Conservation (phyloP, 1,140 invertebrate species). For the Akabosia matsudoensis region DNA sequence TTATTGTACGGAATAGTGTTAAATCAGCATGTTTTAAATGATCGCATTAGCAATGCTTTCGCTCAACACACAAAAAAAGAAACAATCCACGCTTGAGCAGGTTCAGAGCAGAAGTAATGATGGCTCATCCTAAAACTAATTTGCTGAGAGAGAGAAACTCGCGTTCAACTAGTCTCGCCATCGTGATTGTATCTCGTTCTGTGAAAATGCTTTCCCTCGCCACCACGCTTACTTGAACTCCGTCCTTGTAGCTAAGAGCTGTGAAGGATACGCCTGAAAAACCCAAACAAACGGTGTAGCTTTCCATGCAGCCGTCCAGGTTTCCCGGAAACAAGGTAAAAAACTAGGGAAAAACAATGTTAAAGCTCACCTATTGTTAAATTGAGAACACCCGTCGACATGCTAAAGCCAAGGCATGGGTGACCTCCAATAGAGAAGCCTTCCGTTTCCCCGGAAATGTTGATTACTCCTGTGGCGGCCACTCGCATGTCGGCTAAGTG, state of each 20-base stretch:
- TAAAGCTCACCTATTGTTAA: neutral
- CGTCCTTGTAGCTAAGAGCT: neutral
- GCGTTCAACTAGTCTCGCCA: neutral
- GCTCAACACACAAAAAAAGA: no score
- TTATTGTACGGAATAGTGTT: no score
- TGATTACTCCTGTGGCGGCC: neutral
- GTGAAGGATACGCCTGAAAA: neutral
- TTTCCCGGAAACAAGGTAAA: no score
- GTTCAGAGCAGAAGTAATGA: no score
- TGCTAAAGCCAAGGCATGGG: neutral
- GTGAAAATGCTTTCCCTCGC: neutral
- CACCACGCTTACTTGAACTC: neutral
- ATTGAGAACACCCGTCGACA: neutral
- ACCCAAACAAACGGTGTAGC: neutral
- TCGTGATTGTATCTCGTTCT: neutral
- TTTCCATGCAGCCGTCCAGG: neutral
- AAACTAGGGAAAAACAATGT: no score
- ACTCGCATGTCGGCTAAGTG: neutral
- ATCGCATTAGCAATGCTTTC: no score
- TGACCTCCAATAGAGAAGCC: neutral
- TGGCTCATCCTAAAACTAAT: neutral
- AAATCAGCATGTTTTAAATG: no score
- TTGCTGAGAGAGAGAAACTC: neutral
- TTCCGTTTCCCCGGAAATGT: neutral
- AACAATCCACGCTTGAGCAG: no score